These are phyloP conservation scores for Tringa solitaria DNA, from an alignment of 2,113 vertebrate genomes.

Conservation along the genomic window DNA sequence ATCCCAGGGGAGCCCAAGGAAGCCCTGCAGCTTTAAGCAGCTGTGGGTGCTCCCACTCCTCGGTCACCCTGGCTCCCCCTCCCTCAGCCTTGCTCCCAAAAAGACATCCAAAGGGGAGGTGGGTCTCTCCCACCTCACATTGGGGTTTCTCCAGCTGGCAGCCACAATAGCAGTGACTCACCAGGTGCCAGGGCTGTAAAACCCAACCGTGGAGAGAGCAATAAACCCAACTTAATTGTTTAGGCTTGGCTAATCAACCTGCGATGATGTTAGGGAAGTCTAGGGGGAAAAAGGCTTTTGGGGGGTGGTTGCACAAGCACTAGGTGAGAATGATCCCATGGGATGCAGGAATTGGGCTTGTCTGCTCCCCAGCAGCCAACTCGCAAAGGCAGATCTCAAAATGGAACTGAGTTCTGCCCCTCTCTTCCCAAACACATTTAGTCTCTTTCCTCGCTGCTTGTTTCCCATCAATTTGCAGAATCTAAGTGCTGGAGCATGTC, in stretches of 20 bases:
- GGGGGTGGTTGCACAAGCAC: neutral
- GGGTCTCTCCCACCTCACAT: rapidly evolving
- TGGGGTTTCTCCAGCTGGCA: neutral
- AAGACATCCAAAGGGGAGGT: neutral
- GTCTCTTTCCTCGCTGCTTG: neutral
- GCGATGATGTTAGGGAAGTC: neutral
- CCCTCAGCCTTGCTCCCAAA: neutral
- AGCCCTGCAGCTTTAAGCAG: rapidly evolving
- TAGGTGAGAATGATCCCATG: neutral
- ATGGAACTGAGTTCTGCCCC: neutral
- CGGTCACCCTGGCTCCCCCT: rapidly evolving
- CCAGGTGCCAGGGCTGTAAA: neutral
- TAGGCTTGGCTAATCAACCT: neutral
- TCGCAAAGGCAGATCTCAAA: neutral
- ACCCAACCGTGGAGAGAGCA: neutral
- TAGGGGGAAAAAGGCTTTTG: neutral
- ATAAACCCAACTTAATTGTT: neutral
- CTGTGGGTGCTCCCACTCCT: neutral
- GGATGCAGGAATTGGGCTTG: rapidly evolving
- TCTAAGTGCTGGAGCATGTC: no score
- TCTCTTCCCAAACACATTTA: neutral
- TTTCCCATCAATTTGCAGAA: neutral
- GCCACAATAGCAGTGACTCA: rapidly evolving
- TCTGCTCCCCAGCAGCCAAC: neutral
- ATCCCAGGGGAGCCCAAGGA: neutral